phyloP scores from a whole-genome alignment of 2,888 invertebrate genomes.

The Phortica magna region DNA sequence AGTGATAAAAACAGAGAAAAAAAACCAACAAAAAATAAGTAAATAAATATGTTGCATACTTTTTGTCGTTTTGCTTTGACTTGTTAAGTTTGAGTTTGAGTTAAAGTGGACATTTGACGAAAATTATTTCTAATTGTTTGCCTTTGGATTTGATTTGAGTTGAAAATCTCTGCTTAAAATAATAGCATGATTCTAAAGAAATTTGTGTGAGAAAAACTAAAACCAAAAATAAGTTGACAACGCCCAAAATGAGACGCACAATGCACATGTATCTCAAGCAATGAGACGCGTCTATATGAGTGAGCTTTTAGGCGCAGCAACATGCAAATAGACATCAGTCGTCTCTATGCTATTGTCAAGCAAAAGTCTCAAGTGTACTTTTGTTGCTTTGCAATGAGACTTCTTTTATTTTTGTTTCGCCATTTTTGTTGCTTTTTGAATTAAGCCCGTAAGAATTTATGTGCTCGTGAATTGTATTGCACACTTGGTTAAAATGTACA shows the following conservation, averaged over 20 bases:
- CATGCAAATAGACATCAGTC: conserved; percentile 9
- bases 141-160: too few relatives aligned
- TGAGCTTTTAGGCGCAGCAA: conserved; percentile 5
- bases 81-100: background rate
- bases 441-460: conserved; percentile 19
- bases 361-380: background rate
- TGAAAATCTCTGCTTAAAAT: too few relatives aligned
- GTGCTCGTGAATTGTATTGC: conserved; percentile 17
- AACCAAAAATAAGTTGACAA: background rate
- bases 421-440: conserved; percentile 10
- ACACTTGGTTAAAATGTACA: background rate
- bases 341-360: background rate
- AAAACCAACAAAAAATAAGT: background rate
- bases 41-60: conserved; percentile 1
- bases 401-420: background rate
- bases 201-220: background rate
- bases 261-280: conserved; percentile 45
- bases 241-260: conserved; percentile 38
- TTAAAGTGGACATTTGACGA: background rate
- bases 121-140: conserved; percentile 7
- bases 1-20: background rate
- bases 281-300: conserved; percentile 30
- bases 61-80: background rate
- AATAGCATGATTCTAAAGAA: too few relatives aligned
- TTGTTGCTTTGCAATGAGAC: background rate